Conservation (phyloP, 2,113 vertebrate species). For the Cichladusa arquata region DNA sequence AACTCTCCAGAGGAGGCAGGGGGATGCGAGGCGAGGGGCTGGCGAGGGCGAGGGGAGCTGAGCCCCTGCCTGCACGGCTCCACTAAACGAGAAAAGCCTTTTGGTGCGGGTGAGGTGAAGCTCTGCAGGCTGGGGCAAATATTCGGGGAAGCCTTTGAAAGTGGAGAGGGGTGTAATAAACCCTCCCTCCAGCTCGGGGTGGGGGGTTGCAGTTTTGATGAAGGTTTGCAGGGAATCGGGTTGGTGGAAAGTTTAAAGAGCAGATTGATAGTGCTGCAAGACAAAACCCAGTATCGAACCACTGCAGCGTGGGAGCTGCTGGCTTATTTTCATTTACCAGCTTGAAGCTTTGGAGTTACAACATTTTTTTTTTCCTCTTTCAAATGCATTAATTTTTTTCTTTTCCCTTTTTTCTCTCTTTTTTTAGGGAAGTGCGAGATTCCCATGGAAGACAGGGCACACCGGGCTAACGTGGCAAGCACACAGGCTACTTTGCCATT, state of each 20-base stretch:
- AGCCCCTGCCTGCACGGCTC: background rate
- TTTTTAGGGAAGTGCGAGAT: rapidly evolving
- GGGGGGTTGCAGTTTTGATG: conserved; percentile 8
- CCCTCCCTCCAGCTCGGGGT: background rate
- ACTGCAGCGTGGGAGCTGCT: background rate
- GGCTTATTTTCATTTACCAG: conserved; percentile 3
- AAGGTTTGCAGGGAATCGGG: background rate
- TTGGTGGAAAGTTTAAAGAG: conserved; percentile 27
- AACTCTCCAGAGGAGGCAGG: background rate
- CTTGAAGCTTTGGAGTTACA: background rate
- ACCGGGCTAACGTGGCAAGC: rapidly evolving
- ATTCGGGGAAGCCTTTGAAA: conserved; percentile 48
- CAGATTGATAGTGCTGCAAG: conserved; percentile 15
- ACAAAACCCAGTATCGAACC: conserved; percentile 17
- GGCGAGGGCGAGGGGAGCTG: background rate
- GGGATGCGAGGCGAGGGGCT: background rate
- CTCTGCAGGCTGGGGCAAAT: conserved; percentile 31
- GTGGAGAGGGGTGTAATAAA: conserved; percentile 57
- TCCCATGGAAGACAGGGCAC: background rate
- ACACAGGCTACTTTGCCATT: background rate
- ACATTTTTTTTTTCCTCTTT: background rate
- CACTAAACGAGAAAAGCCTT: conserved; percentile 16
- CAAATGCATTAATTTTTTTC: background rate
- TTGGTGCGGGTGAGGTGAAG: conserved; percentile 28
- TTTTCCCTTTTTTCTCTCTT: background rate